Evolutionary conservation across 2,888 invertebrate species (phyloP), one percentile per base, ranked within the genome.

Genomic region (Drosophila prostipennis): DNA sequence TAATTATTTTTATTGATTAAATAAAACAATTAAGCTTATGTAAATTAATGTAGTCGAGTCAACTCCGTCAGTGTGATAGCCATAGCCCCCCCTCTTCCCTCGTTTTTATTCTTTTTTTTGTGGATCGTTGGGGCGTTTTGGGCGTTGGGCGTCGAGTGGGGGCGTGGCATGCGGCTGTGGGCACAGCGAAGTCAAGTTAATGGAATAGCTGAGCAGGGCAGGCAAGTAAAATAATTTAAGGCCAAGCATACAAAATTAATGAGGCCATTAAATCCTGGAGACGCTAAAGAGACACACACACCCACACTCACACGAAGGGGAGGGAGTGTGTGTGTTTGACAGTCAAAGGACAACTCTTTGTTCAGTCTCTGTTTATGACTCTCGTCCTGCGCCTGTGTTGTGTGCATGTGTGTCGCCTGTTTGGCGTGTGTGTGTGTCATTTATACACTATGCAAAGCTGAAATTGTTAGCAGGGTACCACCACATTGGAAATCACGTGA

Each of bases 11-110:
- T 89, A 87, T 87, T 89, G 87, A 87, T 85, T 87, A 89, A 87
- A 89, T 87, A 87, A 87, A 87, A 87, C 87, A 89, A 87, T 87
- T 89, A 87, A 82, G 83, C 82, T 87, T 85, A 89, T 89, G 89
- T 79, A 85, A 87, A 87, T 87, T 74, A 79, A 79, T 77, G 73
- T 61, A 58, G 69, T 65, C 57, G 54, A 65, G 64, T 65, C 75
- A 64, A 63, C 48, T 64, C 39, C 40, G 49, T 51, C 54, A 55
- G 45, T 34, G 60, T 37, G 39, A 53, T 60, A 11, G 8, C 11
- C 49, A 36, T 13, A 3, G 10, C 23, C 40, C 45, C 3, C 37
- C 43, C 16, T n/a, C 7, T 14, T 19, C 16, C 40, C 14, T 6
- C 6, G 4, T 40, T 11, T 53, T 26, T 36, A 36, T 26, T 26